Percentiles rank a stretch among this genome's conserved stretches.
These are phyloP conservation scores for Theretra japonica DNA, from an alignment of 2,888 invertebrate genomes.

Conservation along the genomic window DNA sequence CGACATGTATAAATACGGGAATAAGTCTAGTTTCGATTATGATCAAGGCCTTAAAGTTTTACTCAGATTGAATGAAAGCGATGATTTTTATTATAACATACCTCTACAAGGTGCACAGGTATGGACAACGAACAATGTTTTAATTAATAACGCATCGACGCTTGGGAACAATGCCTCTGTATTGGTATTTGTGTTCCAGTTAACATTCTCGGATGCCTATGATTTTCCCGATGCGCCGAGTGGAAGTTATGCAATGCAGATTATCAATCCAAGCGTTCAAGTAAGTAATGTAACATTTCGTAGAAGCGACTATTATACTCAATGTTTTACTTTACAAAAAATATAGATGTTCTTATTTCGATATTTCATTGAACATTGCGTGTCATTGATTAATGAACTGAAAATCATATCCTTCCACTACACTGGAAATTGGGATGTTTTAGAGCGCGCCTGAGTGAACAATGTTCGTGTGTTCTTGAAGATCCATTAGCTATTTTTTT, in stretches of 20 bases:
- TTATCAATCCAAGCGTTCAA: slow-evolving; percentile 71
- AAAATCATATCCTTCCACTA: not conserved
- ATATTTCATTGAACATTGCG: not conserved
- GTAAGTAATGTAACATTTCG: slow-evolving; percentile 47
- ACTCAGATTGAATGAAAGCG: slow-evolving; percentile 66
- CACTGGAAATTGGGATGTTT: not conserved
- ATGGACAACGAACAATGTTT: slow-evolving; percentile 27
- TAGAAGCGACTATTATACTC: not conserved
- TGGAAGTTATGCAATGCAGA: slow-evolving; percentile 80
- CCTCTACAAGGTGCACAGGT: slow-evolving; percentile 81
- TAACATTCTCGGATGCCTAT: slow-evolving; percentile 82
- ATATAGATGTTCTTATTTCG: not conserved
- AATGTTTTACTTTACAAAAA: not conserved
- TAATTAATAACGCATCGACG: too few relatives aligned
- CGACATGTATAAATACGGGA: slow-evolving; percentile 75
- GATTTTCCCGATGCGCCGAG: slow-evolving; percentile 85
- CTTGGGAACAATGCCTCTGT: not conserved
- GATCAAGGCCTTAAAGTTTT: slow-evolving; percentile 75
- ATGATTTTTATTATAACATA: slow-evolving; percentile 80
- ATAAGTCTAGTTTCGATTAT: slow-evolving; percentile 73
- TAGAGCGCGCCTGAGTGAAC: not conserved
- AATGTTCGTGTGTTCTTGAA: not conserved
- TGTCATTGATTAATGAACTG: slow-evolving; percentile 12
- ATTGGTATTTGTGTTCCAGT: slow-evolving; percentile 57
- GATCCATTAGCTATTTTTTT: slow-evolving; percentile 26